A percentile compares a stretch with the other conserved stretches of the same genome.
phyloP scores from a whole-genome alignment of 2,888 invertebrate species.

The Chymomyza amoena region DNA sequence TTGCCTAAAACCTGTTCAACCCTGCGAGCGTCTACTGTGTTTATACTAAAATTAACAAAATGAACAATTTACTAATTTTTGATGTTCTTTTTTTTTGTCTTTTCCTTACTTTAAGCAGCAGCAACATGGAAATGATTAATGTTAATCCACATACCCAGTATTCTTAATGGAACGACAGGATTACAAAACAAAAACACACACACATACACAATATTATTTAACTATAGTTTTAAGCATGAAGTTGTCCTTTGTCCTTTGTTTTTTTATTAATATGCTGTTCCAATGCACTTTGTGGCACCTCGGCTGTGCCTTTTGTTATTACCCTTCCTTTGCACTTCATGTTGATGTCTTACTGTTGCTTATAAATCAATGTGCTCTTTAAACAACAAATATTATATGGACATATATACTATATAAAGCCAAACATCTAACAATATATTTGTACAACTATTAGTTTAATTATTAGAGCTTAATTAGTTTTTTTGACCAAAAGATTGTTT shows the following conservation, averaged over 20 bases:
- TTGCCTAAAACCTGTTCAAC: too few relatives aligned
- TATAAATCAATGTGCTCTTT: background rate
- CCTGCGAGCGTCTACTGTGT: too few relatives aligned
- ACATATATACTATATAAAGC: background rate
- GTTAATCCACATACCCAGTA: slow-evolving; percentile 92
- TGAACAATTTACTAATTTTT: slow-evolving; percentile 9
- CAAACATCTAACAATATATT: background rate
- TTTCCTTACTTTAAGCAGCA: slow-evolving; percentile 75
- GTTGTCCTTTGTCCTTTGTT: background rate
- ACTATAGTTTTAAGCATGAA: background rate
- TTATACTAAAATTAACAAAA: background rate
- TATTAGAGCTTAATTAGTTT: background rate
- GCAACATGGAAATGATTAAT: slow-evolving; percentile 94
- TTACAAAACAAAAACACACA: background rate
- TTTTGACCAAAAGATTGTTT: background rate
- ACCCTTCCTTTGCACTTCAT: background rate
- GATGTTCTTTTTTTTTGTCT: slow-evolving; percentile 78
- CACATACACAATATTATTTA: background rate
- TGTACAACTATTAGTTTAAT: background rate
- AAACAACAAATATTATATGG: background rate
- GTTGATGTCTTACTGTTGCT: background rate
- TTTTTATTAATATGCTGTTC: background rate
- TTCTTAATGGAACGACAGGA: slow-evolving; percentile 80
- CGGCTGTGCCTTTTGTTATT: background rate
- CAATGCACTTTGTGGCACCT: background rate